Conservation (phyloP, 2,113 vertebrate genomes). For the Ginglymostoma cirratum region DNA sequence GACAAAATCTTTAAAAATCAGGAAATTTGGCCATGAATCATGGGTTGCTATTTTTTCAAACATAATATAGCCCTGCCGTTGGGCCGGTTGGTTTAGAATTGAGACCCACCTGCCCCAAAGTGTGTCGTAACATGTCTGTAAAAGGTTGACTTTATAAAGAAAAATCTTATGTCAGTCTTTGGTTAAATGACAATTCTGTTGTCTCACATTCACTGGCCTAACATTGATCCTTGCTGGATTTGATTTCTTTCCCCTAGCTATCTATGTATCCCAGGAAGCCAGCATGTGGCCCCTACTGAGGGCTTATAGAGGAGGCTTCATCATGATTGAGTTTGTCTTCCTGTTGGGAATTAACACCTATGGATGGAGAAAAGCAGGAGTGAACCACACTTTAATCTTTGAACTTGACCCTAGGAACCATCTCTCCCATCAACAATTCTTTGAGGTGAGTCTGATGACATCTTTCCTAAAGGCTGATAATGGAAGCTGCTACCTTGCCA, state of each 20-base stretch:
- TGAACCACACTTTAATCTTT: conserved; percentile 41
- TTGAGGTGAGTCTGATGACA: conserved; percentile 21
- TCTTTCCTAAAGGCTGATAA: background rate
- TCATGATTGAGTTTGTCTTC: conserved; percentile 41
- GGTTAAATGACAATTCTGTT: background rate
- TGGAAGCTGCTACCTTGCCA: background rate
- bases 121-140: too few relatives aligned
- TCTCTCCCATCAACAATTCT: conserved; percentile 38
- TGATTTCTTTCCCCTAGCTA: background rate
- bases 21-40: too few relatives aligned
- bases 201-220: too few relatives aligned
- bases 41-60: too few relatives aligned
- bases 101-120: too few relatives aligned
- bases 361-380: conserved; percentile 39
- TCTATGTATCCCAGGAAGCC: rapidly evolving
- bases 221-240: background rate
- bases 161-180: background rate
- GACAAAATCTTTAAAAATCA: too few relatives aligned
- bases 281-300: conserved; percentile 35
- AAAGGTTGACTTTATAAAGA: too few relatives aligned
- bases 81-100: too few relatives aligned
- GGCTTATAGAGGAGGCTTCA: conserved; percentile 36
- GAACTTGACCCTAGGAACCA: conserved; percentile 39
- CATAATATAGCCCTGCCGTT: too few relatives aligned
- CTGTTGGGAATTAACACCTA: conserved; percentile 42